Evolutionary conservation across 2,113 vertebrate species (phyloP).

Genomic region (Heloderma charlesbogerti): DNA sequence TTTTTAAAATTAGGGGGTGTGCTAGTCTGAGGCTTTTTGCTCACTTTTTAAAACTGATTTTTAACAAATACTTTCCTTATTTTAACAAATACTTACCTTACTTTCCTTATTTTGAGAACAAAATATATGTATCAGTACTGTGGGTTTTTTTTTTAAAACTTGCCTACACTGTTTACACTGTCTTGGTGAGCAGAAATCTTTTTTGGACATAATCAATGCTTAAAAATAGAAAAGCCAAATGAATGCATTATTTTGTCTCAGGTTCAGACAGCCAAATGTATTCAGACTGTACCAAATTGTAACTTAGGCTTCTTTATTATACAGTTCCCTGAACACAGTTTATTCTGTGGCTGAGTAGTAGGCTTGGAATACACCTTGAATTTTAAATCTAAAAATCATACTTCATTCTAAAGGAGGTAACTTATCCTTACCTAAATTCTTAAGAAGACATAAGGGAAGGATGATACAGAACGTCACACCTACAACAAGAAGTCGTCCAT

Average conservation of each 20-base stretch:
- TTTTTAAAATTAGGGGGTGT: not conserved
- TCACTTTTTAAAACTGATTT: not conserved
- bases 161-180: not conserved
- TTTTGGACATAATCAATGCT: slow-evolving; percentile 1
- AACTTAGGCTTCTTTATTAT: slow-evolving; percentile 41
- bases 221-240: slow-evolving; percentile 19
- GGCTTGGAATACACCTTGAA: not conserved
- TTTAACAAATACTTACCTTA: slow-evolving; percentile 4
- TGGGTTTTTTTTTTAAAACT: not conserved
- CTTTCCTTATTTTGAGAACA: not conserved
- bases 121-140: not conserved
- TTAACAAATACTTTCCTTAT: not conserved
- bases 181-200: slow-evolving; percentile 13
- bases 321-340: slow-evolving; percentile 30
- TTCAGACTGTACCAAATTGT: not conserved
- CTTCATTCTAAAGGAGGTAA: slow-evolving; percentile 21
- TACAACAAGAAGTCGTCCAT: slow-evolving; percentile 89
- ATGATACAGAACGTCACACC: slow-evolving; percentile 88
- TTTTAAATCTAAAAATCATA: not conserved
- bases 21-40: not conserved
- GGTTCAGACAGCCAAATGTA: slow-evolving; percentile 3
- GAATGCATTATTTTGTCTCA: slow-evolving; percentile 21
- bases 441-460: slow-evolving; percentile 94
- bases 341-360: slow-evolving; percentile 1
- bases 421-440: slow-evolving; percentile 91